Evolutionary conservation across 2,888 invertebrate genomes (phyloP).

Genomic region (Campoplex capitator): DNA sequence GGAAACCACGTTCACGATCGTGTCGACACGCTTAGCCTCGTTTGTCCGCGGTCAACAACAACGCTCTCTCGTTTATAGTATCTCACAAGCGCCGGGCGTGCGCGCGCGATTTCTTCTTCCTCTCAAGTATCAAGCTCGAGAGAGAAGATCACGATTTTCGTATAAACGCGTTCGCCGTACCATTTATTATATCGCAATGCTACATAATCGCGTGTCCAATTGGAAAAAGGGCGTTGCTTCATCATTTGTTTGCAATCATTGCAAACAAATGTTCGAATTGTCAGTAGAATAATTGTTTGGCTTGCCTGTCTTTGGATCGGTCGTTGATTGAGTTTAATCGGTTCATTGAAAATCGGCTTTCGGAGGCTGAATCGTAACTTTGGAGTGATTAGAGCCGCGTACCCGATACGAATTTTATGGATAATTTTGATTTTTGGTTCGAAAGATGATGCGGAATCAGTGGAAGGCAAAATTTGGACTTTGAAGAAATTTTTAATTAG

Average conservation of each 20-base stretch:
- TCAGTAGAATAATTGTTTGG: background rate
- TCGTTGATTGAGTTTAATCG: too few species aligned
- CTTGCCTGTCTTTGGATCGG: too few species aligned
- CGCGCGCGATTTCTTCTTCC: conserved; percentile 20
- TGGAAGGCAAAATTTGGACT: background rate
- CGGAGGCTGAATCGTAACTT: too few species aligned
- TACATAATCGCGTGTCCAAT: conserved; percentile 28
- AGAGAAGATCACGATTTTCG: conserved; percentile 64
- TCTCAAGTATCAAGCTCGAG: conserved; percentile 22
- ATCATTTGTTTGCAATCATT: background rate
- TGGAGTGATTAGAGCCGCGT: too few species aligned
- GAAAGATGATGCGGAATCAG: too few species aligned
- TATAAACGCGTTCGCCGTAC: conserved; percentile 47
- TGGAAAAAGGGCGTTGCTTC: background rate
- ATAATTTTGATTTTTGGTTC: too few species aligned
- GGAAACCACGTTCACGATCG: conserved; percentile 68
- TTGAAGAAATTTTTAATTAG: background rate
- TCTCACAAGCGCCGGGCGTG: conserved; percentile 55
- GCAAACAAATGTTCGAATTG: background rate
- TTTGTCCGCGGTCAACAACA: conserved; percentile 76
- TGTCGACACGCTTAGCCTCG: conserved; percentile 83
- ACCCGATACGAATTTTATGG: too few species aligned
- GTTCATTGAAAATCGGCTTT: too few species aligned
- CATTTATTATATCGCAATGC: conserved; percentile 26
- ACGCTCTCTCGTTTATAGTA: conserved; percentile 39